Evolutionary conservation across 1,140 invertebrate species (phyloP).

Genomic region (Ditylenchus dipsaci): DNA sequence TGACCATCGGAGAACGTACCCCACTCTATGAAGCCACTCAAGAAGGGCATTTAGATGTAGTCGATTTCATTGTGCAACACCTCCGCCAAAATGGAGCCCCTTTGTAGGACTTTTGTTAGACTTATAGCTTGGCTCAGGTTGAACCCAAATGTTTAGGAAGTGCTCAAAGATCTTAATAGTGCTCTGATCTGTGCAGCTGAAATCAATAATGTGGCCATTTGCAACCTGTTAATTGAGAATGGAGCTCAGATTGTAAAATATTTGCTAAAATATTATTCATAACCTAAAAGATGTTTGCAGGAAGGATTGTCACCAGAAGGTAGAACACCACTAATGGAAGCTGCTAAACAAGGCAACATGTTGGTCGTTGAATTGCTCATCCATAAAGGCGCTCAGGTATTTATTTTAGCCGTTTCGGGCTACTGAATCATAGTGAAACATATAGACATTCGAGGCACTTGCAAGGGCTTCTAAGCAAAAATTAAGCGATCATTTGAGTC

Average conservation of each 20-base stretch:
- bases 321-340: constrained; percentile 63
- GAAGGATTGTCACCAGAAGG: constrained; percentile 59
- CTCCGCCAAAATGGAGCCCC: constrained; percentile 19
- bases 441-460: too few relatives aligned
- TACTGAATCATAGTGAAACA: too few relatives aligned
- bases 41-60: constrained; percentile 52
- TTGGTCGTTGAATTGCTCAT: constrained; percentile 62
- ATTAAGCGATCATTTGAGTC: too few relatives aligned
- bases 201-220: constrained; percentile 61
- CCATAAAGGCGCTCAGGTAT: constrained; percentile 57
- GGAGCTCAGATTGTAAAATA: constrained; percentile 59
- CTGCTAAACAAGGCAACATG: constrained; percentile 61
- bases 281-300: constrained; percentile 15
- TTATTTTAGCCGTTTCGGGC: neutral
- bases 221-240: constrained; percentile 58
- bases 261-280: neutral
- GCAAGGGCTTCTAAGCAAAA: too few relatives aligned
- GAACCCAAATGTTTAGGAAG: constrained; percentile 2
- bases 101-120: constrained; percentile 6
- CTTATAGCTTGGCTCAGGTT: neutral
- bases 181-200: constrained; percentile 62
- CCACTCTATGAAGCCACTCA: constrained; percentile 97
- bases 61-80: constrained; percentile 31
- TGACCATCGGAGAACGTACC: constrained; percentile 89
- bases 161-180: constrained; percentile 52